Conservation (phyloP, 1,140 invertebrate genomes). For the Lepidostoma basale region DNA sequence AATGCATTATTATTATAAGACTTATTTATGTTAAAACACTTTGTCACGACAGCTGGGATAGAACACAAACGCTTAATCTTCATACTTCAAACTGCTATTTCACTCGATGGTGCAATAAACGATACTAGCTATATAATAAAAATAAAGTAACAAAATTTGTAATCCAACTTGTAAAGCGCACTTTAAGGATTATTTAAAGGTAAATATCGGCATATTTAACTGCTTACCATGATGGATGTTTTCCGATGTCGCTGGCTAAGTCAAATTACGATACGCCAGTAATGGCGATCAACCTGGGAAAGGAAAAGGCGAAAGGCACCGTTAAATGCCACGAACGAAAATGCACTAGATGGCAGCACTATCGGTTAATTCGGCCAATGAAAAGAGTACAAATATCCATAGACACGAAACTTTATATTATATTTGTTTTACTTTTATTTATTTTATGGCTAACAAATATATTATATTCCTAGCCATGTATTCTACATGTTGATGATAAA, state of each 20-base stretch:
- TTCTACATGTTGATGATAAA: too few species aligned
- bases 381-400: background rate
- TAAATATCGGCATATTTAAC: constrained; percentile 50
- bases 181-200: constrained; percentile 48
- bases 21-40: too few species aligned
- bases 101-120: constrained; percentile 49
- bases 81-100: constrained; percentile 36
- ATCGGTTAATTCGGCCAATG: constrained; percentile 21
- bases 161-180: constrained; percentile 46
- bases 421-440: too few species aligned
- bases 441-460: too few species aligned
- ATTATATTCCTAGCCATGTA: too few species aligned
- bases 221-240: constrained; percentile 88
- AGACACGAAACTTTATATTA: background rate
- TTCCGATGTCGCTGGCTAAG: constrained; percentile 72
- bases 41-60: constrained; percentile 44
- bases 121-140: constrained; percentile 45
- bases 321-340: constrained; percentile 38
- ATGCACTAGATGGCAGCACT: constrained; percentile 34
- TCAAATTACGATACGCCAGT: constrained; percentile 78
- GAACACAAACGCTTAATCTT: constrained; percentile 49
- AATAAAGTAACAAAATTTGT: constrained; percentile 52
- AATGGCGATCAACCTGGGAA: constrained; percentile 79
- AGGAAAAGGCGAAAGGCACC: constrained; percentile 55
- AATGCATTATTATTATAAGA: too few species aligned